Base-by-base conservation (phyloP, 2,888 invertebrate species). In the Capitulum mitella region DNA sequence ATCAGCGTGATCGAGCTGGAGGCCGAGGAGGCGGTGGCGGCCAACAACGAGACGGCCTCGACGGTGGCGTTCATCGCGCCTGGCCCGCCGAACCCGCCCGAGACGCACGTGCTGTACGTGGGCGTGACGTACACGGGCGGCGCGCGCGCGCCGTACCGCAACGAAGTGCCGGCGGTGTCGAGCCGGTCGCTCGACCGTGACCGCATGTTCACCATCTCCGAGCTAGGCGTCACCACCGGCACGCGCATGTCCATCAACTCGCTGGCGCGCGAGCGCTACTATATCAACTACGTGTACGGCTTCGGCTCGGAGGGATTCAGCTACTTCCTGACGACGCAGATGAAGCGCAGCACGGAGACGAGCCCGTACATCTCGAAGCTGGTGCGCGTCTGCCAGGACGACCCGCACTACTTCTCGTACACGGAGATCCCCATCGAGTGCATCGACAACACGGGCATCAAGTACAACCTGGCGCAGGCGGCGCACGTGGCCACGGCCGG, bases 401-500 rank as follows among this genome's bases (percentile, higher is more conserved):
- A 98, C 85, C 91, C 92, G 82, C 93, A 95, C 85, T 98, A 97
- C 87, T 96, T 97, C 86, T 98, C 98, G 12, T 98, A 98, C 86
- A 97, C 97, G 19, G 98, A 98, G 88, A 95, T 98, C 83, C 97
- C 97, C 26, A 92, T 98, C 85, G 93, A 95, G 83, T 98, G 98
- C 85, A 92, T 92, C 80, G 89, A 89, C 32, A 82, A 83, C 87
- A 89, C 85, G 90, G 92, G 81, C 48, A 40, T 70, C 40, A 83
- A 83, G 84, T 98, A 96, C 86, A 97, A 97, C 87, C 89, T 98
- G 78, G 93, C 97, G 6, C 96, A 96, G 85, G 97, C 98, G 43
- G 97, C 96, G 0, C 96, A 92, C 85, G 92, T 98, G 61, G 96
- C 96, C 54, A 82, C 95, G 86, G 95, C 98, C 0, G 98, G 98